Evolutionary conservation across 2,797 vertebrate genomes (phyloP), one percentile per base, ranked within the genome.

Genomic region (Melanogrammus aeglefinus): DNA sequence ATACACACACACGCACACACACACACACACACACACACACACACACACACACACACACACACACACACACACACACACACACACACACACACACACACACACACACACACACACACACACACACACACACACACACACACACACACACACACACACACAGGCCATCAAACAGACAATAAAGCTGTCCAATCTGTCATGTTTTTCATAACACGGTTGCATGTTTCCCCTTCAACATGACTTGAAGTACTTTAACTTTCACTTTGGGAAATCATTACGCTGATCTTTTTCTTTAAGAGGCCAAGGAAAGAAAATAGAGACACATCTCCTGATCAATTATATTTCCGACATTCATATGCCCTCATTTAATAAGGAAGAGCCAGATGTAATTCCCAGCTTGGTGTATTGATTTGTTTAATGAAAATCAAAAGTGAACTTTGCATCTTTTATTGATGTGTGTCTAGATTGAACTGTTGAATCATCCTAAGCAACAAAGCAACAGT

Each of bases 381-480:
- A 24, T 0, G 51, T 57, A 21, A n/a, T 57, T 57, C 51, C 47
- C 47, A 57, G 18, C 18, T 24, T 66, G 57, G 57, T 66, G 24
- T 9, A 66, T 66, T 66, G 57, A 66, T 66, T 24, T 66, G 21
- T 66, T 57, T 66, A 24, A 66, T 24, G n/a, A 66, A 21, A 57
- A 57, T 66, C 0, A n/a, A 24, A n/a, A 57, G 51, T 7, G 14
- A 57, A 57, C 57, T 66, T 66, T 1, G 51, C 3, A n/a, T 21
- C n/a, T 57, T 21, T 57, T n/a, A n/a, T n/a, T 18, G 18, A n/a
- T 57, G 51, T n/a, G 38, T 31, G 74, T 47, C 41, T 47, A 81
- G 78, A 84, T 82, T 83, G 84, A 86, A 87, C 78, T 86, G 79
- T 83, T 75, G 81, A 85, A 86, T 76, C 80, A 82, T 77, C 84